These are phyloP conservation scores for Drosophila sulfurigaster DNA, from an alignment of 1,140 invertebrate species.

Conservation along the genomic window DNA sequence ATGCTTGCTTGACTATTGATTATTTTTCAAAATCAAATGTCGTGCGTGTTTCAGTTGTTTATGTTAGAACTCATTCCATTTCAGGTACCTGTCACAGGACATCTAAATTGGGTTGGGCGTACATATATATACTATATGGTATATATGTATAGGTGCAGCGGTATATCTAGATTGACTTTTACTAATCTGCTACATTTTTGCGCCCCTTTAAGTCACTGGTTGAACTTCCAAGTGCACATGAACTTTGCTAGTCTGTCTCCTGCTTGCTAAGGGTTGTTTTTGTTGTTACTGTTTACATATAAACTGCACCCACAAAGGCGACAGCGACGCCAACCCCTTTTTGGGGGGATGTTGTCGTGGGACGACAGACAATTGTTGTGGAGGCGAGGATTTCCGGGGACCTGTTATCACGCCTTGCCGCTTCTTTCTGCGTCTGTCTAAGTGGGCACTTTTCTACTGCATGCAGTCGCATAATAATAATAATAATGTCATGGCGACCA, in stretches of 20 bases:
- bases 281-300: constrained; percentile 37
- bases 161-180: constrained; percentile 65
- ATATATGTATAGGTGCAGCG: constrained; percentile 2
- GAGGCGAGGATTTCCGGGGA: constrained; percentile 55
- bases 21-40: constrained; percentile 54
- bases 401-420: constrained; percentile 37
- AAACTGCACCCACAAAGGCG: constrained; percentile 64
- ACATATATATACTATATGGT: constrained; percentile 3
- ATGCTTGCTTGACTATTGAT: constrained; percentile 55
- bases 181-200: constrained; percentile 47
- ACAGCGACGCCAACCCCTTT: constrained; percentile 24
- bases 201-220: constrained; percentile 3
- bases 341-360: constrained; percentile 37
- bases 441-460: constrained; percentile 44
- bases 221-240: constrained; percentile 61
- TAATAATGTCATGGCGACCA: constrained; percentile 53
- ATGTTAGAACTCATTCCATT: neutral
- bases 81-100: constrained; percentile 25
- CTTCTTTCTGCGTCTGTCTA: constrained; percentile 13
- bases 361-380: constrained; percentile 66
- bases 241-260: constrained; percentile 55
- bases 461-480: constrained; percentile 7
- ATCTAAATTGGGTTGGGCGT: constrained; percentile 28
- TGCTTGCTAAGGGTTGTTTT: constrained; percentile 65
- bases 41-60: constrained; percentile 60